Conservation (phyloP, 2,797 vertebrate species). For the Characodon lateralis region DNA sequence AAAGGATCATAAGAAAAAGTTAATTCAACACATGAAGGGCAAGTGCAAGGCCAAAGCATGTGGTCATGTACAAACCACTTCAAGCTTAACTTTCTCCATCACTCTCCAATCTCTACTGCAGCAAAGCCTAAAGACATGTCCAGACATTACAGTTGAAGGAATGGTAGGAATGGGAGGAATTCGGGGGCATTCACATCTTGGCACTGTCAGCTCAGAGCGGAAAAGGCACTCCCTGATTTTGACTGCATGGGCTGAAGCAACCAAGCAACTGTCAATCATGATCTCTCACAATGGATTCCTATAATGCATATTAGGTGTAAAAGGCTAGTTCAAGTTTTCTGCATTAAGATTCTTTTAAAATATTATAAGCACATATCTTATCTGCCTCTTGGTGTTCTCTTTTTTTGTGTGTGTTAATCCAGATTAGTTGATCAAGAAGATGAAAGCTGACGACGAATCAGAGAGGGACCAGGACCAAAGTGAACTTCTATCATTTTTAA, state of each 20-base stretch:
- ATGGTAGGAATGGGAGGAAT: constrained; percentile 82
- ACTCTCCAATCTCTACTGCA: constrained; percentile 15
- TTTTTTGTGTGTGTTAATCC: background rate
- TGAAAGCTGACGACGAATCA: background rate
- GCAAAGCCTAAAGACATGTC: constrained; percentile 71
- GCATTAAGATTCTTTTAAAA: background rate
- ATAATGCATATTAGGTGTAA: background rate
- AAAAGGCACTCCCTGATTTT: constrained; percentile 62
- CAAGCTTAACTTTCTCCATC: background rate
- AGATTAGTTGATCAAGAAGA: background rate
- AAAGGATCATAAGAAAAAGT: background rate
- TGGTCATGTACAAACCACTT: background rate
- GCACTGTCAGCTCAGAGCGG: constrained; percentile 46
- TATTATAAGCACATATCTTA: background rate
- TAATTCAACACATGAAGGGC: background rate
- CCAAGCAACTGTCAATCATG: constrained; percentile 13
- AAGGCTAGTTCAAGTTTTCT: background rate
- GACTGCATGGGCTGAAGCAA: constrained; percentile 29
- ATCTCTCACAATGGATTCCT: background rate
- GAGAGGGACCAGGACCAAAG: no score
- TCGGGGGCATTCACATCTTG: constrained; percentile 78
- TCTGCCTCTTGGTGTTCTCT: background rate
- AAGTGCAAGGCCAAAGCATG: constrained; percentile 1
- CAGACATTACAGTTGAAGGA: constrained; percentile 74
- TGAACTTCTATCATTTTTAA: background rate